Evolutionary conservation across 2,113 vertebrate species (phyloP).

Genomic region (Oryzias celebensis): DNA sequence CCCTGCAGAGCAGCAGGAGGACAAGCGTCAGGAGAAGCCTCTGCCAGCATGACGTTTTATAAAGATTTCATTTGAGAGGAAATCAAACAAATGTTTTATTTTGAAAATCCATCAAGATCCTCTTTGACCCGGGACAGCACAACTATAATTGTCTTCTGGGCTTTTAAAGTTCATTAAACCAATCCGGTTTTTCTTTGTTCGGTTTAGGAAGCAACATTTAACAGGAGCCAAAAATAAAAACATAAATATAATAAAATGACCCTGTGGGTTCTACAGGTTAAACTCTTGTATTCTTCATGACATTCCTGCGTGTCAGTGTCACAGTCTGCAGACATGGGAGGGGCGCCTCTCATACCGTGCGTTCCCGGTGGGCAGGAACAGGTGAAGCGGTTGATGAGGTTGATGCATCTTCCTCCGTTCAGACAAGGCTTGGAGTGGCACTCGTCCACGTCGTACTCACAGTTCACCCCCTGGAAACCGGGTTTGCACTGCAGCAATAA

Average conservation of each 20-base stretch:
- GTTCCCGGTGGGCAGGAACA: slow-evolving; percentile 92
- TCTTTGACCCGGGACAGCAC: no score
- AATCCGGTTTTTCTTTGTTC: no score
- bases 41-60: not conserved
- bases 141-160: no score
- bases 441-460: slow-evolving; percentile 89
- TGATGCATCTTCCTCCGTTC: slow-evolving; percentile 88
- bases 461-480: slow-evolving; percentile 90
- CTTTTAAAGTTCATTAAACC: no score
- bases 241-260: no score
- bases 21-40: not conserved
- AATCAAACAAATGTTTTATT: not conserved
- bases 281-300: no score
- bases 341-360: slow-evolving; percentile 73
- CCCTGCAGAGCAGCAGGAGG: slow-evolving; percentile 67
- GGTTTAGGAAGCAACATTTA: no score
- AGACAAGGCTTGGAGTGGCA: slow-evolving; percentile 87
- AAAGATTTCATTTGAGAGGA: not conserved
- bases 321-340: no score
- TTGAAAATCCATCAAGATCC: no score
- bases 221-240: no score
- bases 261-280: no score
- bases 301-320: no score
- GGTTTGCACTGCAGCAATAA: slow-evolving; percentile 79
- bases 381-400: slow-evolving; percentile 88